Percentiles rank a stretch among this genome's conserved stretches.
Evolutionary conservation across 2,888 invertebrate genomes (phyloP).

Genomic region (Nycteola revayana): DNA sequence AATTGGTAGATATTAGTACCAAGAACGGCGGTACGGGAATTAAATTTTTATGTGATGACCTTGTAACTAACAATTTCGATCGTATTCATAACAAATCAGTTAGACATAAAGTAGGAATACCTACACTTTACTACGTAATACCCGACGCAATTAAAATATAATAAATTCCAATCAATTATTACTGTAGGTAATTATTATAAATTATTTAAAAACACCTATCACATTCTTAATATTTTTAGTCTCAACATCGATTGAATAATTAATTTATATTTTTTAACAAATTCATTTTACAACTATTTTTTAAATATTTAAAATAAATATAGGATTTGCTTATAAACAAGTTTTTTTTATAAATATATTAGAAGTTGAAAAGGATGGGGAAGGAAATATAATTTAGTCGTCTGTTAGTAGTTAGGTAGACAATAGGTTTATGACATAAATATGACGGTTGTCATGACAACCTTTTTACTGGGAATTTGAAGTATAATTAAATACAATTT

Average conservation of each 20-base stretch:
- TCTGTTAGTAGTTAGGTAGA: too few relatives aligned
- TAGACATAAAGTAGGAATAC: conserved; percentile 52
- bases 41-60: too few relatives aligned
- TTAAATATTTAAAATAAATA: conserved; percentile 9
- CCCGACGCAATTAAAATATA: conserved; percentile 35
- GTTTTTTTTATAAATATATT: too few relatives aligned
- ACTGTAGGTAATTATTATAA: conserved; percentile 39
- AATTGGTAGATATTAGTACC: too few relatives aligned
- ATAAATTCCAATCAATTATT: conserved; percentile 42
- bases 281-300: conserved; percentile 22
- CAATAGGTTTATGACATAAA: too few relatives aligned
- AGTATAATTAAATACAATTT: too few relatives aligned
- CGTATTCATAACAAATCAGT: conserved; percentile 51
- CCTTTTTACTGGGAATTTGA: too few relatives aligned
- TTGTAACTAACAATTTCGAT: conserved; percentile 12
- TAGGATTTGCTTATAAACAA: conserved; percentile 1
- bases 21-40: too few relatives aligned
- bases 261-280: conserved; percentile 41
- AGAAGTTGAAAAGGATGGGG: too few relatives aligned
- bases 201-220: conserved; percentile 61
- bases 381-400: too few relatives aligned
- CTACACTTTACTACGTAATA: conserved; percentile 38
- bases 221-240: conserved; percentile 57
- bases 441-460: too few relatives aligned
- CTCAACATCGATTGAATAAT: conserved; percentile 61